These are phyloP conservation scores for Lasioglossum baleicum DNA, from an alignment of 1,140 invertebrate species.

Conservation along the genomic window DNA sequence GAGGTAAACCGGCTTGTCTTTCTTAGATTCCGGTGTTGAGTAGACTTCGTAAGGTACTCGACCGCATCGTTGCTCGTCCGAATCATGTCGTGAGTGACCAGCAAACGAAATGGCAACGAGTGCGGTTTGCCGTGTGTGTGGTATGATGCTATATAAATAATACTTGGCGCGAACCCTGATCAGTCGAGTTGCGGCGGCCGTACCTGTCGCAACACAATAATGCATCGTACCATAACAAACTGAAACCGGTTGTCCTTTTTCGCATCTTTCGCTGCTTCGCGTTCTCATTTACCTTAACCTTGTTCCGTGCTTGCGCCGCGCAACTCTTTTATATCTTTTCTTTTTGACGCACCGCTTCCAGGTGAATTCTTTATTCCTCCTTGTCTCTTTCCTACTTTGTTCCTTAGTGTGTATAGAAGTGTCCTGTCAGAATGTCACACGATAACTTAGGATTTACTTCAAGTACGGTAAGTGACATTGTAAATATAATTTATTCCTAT, in stretches of 20 bases:
- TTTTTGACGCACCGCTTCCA: too few species aligned
- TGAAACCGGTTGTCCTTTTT: conserved; percentile 38
- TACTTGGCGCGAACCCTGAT: conserved; percentile 72
- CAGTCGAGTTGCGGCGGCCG: conserved; percentile 75
- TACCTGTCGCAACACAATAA: conserved; percentile 71
- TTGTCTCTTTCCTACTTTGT: too few species aligned
- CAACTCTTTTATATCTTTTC: too few species aligned
- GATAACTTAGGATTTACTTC: conserved; percentile 76
- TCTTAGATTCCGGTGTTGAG: neutral
- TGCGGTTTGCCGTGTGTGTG: conserved; percentile 27
- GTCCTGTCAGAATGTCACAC: conserved; percentile 66
- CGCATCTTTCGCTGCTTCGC: conserved; percentile 18
- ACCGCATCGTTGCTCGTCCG: conserved; percentile 13
- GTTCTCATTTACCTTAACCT: conserved; percentile 16
- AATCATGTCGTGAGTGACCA: conserved; percentile 40
- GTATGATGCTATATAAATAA: conserved; percentile 75
- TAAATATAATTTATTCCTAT: neutral
- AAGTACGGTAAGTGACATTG: conserved; percentile 70
- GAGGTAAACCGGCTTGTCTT: neutral
- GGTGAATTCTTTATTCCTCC: too few species aligned
- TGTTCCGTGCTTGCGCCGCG: neutral
- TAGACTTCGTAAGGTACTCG: conserved; percentile 8
- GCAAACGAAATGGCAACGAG: conserved; percentile 50
- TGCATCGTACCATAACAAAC: conserved; percentile 58
- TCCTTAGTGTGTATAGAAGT: conserved; percentile 28